Evolutionary conservation across 2,888 invertebrate genomes (phyloP).

Genomic region (Teleogryllus oceanicus): DNA sequence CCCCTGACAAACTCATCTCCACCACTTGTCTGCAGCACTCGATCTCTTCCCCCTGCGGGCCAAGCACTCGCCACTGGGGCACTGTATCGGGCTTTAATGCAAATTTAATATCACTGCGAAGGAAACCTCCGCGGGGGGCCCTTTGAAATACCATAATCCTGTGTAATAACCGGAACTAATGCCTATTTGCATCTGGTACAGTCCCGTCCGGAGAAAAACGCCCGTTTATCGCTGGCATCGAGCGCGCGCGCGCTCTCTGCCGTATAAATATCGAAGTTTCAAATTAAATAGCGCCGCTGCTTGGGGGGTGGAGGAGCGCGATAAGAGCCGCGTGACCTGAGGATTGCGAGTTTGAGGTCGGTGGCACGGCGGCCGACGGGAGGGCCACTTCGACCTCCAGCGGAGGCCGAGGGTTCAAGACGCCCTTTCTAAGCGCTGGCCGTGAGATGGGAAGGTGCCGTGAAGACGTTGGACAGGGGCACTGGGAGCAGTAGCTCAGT

Average conservation of each 20-base stretch:
- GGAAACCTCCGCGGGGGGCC: background rate
- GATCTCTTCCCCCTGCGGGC: too few species aligned
- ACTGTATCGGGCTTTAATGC: background rate
- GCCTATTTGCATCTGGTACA: background rate
- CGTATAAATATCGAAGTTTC: conserved; percentile 10
- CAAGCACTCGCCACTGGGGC: background rate
- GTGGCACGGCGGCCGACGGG: too few species aligned
- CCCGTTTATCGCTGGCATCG: background rate
- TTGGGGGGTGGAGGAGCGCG: background rate
- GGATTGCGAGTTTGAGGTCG: background rate
- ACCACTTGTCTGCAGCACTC: too few species aligned
- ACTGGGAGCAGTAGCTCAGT: too few species aligned
- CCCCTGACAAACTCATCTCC: too few species aligned
- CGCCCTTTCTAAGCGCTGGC: too few species aligned
- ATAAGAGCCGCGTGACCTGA: background rate
- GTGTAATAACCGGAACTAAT: background rate
- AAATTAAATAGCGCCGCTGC: background rate
- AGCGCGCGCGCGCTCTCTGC: background rate
- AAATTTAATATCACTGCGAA: background rate
- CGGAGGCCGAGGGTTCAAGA: too few species aligned
- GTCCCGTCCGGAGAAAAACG: background rate
- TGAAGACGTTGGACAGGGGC: too few species aligned
- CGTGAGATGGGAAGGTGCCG: too few species aligned
- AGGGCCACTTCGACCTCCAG: too few species aligned
- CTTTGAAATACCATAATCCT: background rate